Percentiles rank a stretch among this genome's conserved stretches.
phyloP scores from a whole-genome alignment of 2,797 vertebrate species.

The Monodelphis domestica region DNA sequence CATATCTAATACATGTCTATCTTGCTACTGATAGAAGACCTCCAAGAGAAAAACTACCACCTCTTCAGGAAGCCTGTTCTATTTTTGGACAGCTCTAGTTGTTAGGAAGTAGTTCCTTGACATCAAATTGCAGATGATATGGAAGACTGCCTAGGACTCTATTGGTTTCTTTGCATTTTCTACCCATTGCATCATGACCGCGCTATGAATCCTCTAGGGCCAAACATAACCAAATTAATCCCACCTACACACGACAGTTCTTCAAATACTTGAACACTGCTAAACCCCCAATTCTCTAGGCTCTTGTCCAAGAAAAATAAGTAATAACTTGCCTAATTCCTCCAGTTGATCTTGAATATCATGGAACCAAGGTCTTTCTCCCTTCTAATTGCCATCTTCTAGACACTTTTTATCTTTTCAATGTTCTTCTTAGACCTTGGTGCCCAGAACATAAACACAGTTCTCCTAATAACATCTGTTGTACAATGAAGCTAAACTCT shows the following conservation, averaged over 20 bases:
- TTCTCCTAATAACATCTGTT: background rate
- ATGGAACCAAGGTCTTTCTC: background rate
- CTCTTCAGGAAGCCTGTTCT: background rate
- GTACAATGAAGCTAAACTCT: background rate
- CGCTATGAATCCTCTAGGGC: background rate
- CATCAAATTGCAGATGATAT: background rate
- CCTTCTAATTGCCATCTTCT: background rate
- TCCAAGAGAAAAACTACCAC: background rate
- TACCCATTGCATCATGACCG: background rate
- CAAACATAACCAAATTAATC: background rate
- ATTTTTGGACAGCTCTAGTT: background rate
- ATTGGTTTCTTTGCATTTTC: background rate
- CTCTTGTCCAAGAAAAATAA: background rate
- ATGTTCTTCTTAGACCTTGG: background rate
- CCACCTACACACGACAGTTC: background rate
- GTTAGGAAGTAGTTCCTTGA: background rate
- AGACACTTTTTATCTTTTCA: background rate
- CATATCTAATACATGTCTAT: background rate
- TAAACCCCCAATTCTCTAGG: background rate
- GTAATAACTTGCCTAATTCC: background rate
- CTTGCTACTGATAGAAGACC: background rate
- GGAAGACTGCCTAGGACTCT: background rate
- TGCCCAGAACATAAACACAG: background rate
- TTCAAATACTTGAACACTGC: background rate
- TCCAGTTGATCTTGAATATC: background rate